Conservation (phyloP, 1,140 invertebrate species). For the Drosophila eugracilis region DNA sequence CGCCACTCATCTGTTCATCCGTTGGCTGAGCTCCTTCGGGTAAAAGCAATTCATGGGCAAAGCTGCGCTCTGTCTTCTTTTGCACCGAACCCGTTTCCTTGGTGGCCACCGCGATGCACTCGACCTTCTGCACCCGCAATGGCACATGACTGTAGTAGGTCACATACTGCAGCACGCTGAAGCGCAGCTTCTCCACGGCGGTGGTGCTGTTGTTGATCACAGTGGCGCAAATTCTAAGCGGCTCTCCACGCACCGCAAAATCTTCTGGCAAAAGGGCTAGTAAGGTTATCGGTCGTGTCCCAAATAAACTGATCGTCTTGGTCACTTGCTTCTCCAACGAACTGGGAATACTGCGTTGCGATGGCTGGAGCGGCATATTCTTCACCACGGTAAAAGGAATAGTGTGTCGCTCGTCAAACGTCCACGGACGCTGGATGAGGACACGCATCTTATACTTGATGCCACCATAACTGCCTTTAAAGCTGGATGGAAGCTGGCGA, state of each 20-base stretch:
- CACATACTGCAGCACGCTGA: conserved; percentile 72
- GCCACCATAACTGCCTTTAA: conserved; percentile 75
- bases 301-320: conserved; percentile 81
- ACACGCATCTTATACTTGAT: conserved; percentile 84
- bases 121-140: conserved; percentile 70
- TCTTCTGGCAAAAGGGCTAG: conserved; percentile 71
- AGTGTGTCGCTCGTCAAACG: conserved; percentile 76
- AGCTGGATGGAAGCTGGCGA: conserved; percentile 70
- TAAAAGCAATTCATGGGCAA: conserved; percentile 78
- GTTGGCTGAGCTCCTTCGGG: conserved; percentile 72
- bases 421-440: conserved; percentile 78
- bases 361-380: conserved; percentile 61
- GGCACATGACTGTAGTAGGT: conserved; percentile 78
- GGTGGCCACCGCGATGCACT: conserved; percentile 68
- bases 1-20: conserved; percentile 68
- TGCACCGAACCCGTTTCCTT: conserved; percentile 82
- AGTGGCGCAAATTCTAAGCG: conserved; percentile 77
- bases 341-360: conserved; percentile 56
- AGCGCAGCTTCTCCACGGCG: conserved; percentile 81
- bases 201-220: conserved; percentile 80
- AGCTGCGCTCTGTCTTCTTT: conserved; percentile 81
- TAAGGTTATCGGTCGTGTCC: conserved; percentile 78
- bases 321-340: conserved; percentile 78
- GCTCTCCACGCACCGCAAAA: conserved; percentile 75
- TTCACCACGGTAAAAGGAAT: conserved; percentile 78